Percentiles rank a stretch among this genome's conserved stretches.
Conservation (phyloP, 2,888 invertebrate genomes). For the Idaea dimidiata region DNA sequence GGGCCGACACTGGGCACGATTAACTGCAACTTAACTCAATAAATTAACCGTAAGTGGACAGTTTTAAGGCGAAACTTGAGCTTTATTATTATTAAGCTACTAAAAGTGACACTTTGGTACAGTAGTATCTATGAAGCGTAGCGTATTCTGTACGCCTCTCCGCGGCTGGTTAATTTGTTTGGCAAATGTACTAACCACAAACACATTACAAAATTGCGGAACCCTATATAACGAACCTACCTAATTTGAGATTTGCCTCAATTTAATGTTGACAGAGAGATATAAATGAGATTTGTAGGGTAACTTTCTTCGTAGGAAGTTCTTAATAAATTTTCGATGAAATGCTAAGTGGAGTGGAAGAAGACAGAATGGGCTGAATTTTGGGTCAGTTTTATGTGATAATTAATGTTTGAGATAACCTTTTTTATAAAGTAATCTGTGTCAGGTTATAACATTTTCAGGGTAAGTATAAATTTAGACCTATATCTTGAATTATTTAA, state of each 20-base stretch:
- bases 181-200: conserved; percentile 28
- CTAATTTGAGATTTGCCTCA: conserved; percentile 34
- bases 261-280: conserved; percentile 36
- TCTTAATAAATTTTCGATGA: conserved; percentile 13
- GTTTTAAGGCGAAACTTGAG: conserved; percentile 31
- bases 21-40: conserved; percentile 36
- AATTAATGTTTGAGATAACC: conserved; percentile 5
- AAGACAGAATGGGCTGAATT: conserved; percentile 11
- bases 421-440: neutral
- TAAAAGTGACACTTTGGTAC: conserved; percentile 26
- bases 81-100: conserved; percentile 28
- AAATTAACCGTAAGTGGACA: conserved; percentile 38
- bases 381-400: conserved; percentile 9
- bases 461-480: neutral
- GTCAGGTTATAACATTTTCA: neutral
- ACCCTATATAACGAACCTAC: conserved; percentile 11
- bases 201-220: conserved; percentile 25
- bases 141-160: neutral
- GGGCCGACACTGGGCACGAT: conserved; percentile 31
- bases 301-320: conserved; percentile 18
- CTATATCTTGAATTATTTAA: too few species aligned
- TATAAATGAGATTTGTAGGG: conserved; percentile 18
- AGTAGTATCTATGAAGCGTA: conserved; percentile 5
- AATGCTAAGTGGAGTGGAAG: conserved; percentile 11
- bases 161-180: conserved; percentile 23